Conservation (phyloP, 2,113 vertebrate genomes). For the Notarius quadriscutis region DNA sequence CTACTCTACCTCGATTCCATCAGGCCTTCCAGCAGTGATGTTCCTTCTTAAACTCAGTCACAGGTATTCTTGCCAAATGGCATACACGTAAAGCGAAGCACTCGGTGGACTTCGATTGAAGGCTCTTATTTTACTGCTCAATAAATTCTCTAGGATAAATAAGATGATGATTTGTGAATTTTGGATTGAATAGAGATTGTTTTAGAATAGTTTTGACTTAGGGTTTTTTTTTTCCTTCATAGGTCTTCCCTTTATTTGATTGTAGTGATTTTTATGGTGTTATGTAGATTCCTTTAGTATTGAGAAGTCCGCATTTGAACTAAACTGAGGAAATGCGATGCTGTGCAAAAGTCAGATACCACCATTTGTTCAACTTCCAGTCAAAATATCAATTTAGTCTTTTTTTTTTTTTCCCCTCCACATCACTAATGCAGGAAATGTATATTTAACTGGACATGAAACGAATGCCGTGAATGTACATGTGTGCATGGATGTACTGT, state of each 20-base stretch:
- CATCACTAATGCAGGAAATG: background rate
- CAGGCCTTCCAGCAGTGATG: constrained; percentile 88
- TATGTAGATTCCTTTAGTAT: constrained; percentile 30
- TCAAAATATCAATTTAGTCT: background rate
- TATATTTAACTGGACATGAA: background rate
- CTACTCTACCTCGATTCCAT: constrained; percentile 95
- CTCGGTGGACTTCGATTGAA: constrained; percentile 1
- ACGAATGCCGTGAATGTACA: background rate
- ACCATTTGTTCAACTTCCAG: background rate
- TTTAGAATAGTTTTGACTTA: constrained; percentile 49
- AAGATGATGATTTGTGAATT: constrained; percentile 17
- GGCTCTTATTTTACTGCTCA: background rate
- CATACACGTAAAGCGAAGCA: background rate
- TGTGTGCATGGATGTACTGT: background rate
- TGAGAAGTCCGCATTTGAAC: constrained; percentile 24
- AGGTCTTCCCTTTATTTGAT: constrained; percentile 36
- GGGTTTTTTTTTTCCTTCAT: constrained; percentile 10
- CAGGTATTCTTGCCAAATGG: constrained; percentile 9
- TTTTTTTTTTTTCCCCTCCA: background rate
- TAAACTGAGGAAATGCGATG: constrained; percentile 41
- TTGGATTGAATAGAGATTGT: constrained; percentile 44
- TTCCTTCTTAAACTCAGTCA: constrained; percentile 23
- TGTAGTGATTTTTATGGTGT: constrained; percentile 41
- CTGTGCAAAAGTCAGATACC: constrained; percentile 11
- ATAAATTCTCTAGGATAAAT: constrained; percentile 34